Base-by-base conservation (phyloP, 2,888 invertebrate species). In the Macroteleia sp. region DNA sequence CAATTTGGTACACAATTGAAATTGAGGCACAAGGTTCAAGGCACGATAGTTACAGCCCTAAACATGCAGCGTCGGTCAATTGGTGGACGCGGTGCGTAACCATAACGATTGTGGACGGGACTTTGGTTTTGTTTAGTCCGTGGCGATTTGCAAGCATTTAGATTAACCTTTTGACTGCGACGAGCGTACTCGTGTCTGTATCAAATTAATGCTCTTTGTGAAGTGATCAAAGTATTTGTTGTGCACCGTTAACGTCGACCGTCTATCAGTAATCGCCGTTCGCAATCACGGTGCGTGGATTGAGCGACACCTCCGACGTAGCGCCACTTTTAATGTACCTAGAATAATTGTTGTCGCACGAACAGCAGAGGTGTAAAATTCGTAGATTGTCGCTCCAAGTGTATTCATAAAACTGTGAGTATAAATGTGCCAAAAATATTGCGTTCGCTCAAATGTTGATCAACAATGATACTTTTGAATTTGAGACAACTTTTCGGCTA, bases 141-240 rank as follows among this genome's bases (percentile, higher is more conserved):
- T 52, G 64, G 66, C 25, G 44, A 20, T 46, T 36, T 54, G 36
- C 9, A 10, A 54, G 20, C 48, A 16, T 14, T 48, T 19, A 20
- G 56, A 25, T 44, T 67, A 67, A 67, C 48, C 67, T 67, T 67
- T 67, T 30, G 56, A 46, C 36, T 52, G 19, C 12, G 25, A 34
- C 30, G 28, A 25, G 36, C 28, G 36, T 10, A 14, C n/a, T 34
- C 41, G 52, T 12, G 12, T 50, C 36, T 36, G 34, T 20, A 34
- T 50, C 19, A 22, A 62, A 61, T 25, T 34, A 46, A 16, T 41
- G 34, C 12, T 62, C 62, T 62, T 62, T 62, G 62, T 62, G 14
- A 41, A 50, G 50, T 50, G 62, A 64, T 42, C 42, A 52, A 52
- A 52, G 39, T 62, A 16, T 48, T 62, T 52, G 32, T 50, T 64